Conservation (phyloP, 2,797 vertebrate species). For the Botia almorhae region DNA sequence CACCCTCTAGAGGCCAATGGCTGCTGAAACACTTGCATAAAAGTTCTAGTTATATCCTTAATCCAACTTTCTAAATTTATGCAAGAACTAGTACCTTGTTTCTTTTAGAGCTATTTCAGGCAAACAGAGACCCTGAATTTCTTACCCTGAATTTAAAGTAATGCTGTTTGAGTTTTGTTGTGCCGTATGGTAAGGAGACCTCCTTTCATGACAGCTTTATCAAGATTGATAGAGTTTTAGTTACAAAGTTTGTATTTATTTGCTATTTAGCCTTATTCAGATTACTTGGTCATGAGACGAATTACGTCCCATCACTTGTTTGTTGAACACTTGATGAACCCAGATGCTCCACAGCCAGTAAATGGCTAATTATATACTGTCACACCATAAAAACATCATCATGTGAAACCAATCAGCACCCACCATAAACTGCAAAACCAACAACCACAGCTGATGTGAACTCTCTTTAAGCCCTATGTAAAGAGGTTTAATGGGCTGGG, state of each 20-base stretch:
- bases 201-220: neutral
- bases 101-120: neutral
- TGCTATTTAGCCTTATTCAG: neutral
- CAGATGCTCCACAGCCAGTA: neutral
- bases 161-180: neutral
- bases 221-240: neutral
- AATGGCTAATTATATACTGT: conserved; percentile 12
- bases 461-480: neutral
- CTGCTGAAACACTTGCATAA: neutral
- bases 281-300: neutral
- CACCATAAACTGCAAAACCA: neutral
- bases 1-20: conserved; percentile 1
- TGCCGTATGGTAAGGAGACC: neutral
- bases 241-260: no score
- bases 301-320: neutral
- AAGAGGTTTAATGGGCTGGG: neutral
- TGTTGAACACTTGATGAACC: neutral
- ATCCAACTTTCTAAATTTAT: neutral
- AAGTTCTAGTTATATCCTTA: neutral
- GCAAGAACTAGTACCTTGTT: neutral
- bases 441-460: neutral
- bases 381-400: conserved; percentile 7
- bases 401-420: neutral
- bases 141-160: neutral
- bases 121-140: neutral